Base-by-base conservation (phyloP, 2,888 invertebrate genomes). In the Frankliniella intonsa region DNA sequence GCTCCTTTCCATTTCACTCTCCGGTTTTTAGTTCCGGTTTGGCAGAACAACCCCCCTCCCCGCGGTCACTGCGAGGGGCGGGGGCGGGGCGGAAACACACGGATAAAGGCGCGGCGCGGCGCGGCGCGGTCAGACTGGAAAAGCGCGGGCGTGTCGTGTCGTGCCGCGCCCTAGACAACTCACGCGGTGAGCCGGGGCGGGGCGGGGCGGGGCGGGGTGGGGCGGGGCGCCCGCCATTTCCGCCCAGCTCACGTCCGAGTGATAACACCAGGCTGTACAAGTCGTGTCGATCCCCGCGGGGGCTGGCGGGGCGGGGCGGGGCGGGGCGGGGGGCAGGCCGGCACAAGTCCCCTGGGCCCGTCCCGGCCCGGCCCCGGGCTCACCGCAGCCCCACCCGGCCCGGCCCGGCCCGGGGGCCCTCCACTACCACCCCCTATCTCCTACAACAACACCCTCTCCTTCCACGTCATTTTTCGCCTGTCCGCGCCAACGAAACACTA, bases 181-280 rank as follows among this genome's bases (percentile, higher is more conserved):
- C 55, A 55, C 38, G 55, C 55, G 55, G 55, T 55, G 55, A 55
- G 55, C 55, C 11, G 17, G 62, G 62, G 14, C 62, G 14, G 17
- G 11, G 62, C 62, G 14, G 55, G 55, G 5, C 55, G 51, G 51
- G 55, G 7, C 55, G 55, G 55, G 7, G 3, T 55, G 55, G 55
- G 51, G 10, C 51, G 55, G 62, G 0, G 17, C 62, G 12, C 14
- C 17, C 62, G 62, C 62, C 62, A 62, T 62, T 62, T 62, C 62
- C 17, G 62, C 62, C 62, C 62, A 62, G 62, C 17, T 62, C 62
- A 62, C 62, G 62, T 62, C 62, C 19, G 62, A 62, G 62, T 62
- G 62, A 62, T 62, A 62, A 62, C 62, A 62, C 62, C 62, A n/a
- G 62, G 62, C 62, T 62, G 62, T 62, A 62, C 62, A 62, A 62